A percentile compares a stretch with the other conserved stretches of the same genome.
These are phyloP conservation scores for Andrena camellia DNA, from an alignment of 2,888 invertebrate genomes.

Conservation along the genomic window DNA sequence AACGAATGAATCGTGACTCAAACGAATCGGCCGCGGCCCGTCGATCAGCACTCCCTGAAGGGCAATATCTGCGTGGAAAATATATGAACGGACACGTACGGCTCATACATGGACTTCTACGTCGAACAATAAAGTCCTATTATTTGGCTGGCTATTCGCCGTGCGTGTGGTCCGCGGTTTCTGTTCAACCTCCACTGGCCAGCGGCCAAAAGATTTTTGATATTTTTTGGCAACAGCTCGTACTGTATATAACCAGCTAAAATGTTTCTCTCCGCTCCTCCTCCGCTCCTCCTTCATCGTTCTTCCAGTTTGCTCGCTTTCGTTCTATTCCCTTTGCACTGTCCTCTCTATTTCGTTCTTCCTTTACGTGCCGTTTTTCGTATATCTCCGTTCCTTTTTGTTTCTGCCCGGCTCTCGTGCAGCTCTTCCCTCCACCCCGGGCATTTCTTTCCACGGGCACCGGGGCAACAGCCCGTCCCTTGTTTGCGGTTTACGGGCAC, in stretches of 20 bases:
- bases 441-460: constrained; percentile 41
- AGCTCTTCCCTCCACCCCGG: not conserved
- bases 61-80: constrained; percentile 59
- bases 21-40: not conserved
- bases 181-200: constrained; percentile 73
- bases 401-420: not conserved
- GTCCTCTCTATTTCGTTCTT: constrained; percentile 23
- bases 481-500: constrained; percentile 45
- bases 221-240: constrained; percentile 82
- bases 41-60: constrained; percentile 32
- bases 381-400: constrained; percentile 1
- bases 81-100: constrained; percentile 37
- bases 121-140: constrained; percentile 79
- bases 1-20: not conserved
- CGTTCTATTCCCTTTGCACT: constrained; percentile 40
- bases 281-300: constrained; percentile 7
- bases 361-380: constrained; percentile 7
- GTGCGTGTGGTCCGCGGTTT: constrained; percentile 74
- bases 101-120: constrained; percentile 55
- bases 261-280: constrained; percentile 77
- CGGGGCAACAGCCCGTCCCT: constrained; percentile 31
- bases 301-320: constrained; percentile 21
- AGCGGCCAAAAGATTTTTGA: constrained; percentile 80
- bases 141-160: constrained; percentile 75
- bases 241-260: constrained; percentile 79